A percentile compares a stretch with the other conserved stretches of the same genome.
These are phyloP conservation scores for Mellivora capensis DNA, from an alignment of 2,113 vertebrate species.

Conservation along the genomic window DNA sequence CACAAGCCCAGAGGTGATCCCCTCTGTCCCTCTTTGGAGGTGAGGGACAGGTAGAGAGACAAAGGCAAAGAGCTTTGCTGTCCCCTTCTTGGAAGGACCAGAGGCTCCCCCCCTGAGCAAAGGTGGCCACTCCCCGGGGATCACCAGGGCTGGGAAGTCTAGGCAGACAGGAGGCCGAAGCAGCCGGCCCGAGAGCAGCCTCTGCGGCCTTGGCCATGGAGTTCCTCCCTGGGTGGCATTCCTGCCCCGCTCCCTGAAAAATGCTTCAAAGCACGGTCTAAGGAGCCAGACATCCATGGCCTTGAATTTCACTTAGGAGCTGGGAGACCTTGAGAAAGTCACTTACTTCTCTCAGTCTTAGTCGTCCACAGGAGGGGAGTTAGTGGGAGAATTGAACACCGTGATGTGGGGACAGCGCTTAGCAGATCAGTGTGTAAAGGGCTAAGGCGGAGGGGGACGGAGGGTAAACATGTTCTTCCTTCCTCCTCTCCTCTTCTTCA, in stretches of 20 bases:
- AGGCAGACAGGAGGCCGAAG: not conserved
- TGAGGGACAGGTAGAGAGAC: not conserved
- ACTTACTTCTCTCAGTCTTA: not conserved
- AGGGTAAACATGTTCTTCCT: not conserved
- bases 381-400: rapidly evolving
- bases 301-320: not conserved
- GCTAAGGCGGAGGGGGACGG: too few relatives aligned
- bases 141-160: not conserved
- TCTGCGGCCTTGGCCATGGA: rapidly evolving
- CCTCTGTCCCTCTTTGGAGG: not conserved
- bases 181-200: not conserved
- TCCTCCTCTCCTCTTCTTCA: not conserved
- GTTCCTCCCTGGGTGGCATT: not conserved
- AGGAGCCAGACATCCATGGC: not conserved
- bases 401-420: not conserved
- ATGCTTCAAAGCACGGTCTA: not conserved
- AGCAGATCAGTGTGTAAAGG: not conserved
- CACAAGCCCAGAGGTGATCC: not conserved
- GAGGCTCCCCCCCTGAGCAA: not conserved
- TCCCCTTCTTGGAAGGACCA: not conserved
- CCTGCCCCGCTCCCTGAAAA: not conserved
- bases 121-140: not conserved
- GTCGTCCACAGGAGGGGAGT: not conserved
- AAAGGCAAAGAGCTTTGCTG: not conserved
- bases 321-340: not conserved